Base-by-base conservation (phyloP, 2,888 invertebrate species). In the Tinea semifulvella region DNA sequence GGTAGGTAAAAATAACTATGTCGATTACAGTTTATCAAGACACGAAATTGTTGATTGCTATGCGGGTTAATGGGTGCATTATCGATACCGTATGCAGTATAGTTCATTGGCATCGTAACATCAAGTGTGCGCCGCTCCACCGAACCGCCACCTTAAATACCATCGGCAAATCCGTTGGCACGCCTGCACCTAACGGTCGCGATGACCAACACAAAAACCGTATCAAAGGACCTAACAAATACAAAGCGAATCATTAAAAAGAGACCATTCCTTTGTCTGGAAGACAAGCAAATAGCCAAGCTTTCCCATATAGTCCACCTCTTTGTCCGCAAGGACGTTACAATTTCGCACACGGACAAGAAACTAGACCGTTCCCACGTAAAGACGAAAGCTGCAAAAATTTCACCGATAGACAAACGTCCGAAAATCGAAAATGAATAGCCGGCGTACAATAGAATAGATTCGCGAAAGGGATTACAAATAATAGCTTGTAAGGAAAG, bases 401-500 rank as follows among this genome's bases (percentile, higher is more conserved):
- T 77, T 76, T 71, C 65, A 67, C 66, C 62, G 57, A 71, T 72
- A 72, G 66, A 68, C 69, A 63, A 63, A 65, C 64, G 67, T 65
- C 65, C 68, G 57, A 67, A 57, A 55, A 22, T 55, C 57, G 60
- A 56, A 58, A 60, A 53, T 62, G 67, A 73, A 73, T 68, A 58
- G 69, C 58, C 50, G 57, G 57, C 53, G 60, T 57, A 79, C 74
- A 77, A 77, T 68, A 53, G 58, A 81, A 83, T 82, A 82, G 82
- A 81, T 83, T 82, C 82, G 82, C 82, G 67, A 74, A 77, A 81
- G 80, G 82, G 75, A 75, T 75, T 77, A 77, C 82, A 79, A 83
- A 82, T 82, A 82, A 83, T 82, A 61, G 61, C 64, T 68, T 74
- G 70, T 70, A 74, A 75, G 74, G 44, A 72, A 79, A 77, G 62